These are phyloP conservation scores for Gobio gobio DNA, from an alignment of 2,113 vertebrate genomes.

Conservation along the genomic window DNA sequence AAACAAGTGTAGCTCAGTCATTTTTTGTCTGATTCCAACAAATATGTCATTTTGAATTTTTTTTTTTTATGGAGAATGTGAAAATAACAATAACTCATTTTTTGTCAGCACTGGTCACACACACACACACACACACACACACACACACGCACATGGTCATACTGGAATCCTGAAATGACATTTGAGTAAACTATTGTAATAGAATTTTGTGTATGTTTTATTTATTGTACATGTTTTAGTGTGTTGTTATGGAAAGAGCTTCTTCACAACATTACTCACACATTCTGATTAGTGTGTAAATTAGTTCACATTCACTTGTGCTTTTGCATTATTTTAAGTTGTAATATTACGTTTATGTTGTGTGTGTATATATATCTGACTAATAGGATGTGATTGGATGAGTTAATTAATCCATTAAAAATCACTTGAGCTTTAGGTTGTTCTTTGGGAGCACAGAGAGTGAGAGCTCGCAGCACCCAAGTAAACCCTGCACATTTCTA, in stretches of 20 bases:
- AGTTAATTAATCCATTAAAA: neutral
- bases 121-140: no score
- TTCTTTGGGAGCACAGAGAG: neutral
- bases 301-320: neutral
- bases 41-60: no score
- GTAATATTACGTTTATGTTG: neutral
- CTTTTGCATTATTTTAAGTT: neutral
- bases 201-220: no score
- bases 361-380: neutral
- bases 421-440: neutral
- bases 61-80: no score
- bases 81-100: no score
- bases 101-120: no score
- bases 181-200: no score
- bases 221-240: no score
- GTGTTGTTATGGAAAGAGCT: neutral
- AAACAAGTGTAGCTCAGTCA: no score
- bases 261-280: neutral
- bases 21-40: no score
- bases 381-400: neutral
- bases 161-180: no score
- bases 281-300: neutral
- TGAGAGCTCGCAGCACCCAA: neutral
- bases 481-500: slow-evolving; percentile 21
- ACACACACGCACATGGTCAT: no score